Base-by-base conservation (phyloP, 2,888 invertebrate genomes). In the Catotricha subobsoleta region DNA sequence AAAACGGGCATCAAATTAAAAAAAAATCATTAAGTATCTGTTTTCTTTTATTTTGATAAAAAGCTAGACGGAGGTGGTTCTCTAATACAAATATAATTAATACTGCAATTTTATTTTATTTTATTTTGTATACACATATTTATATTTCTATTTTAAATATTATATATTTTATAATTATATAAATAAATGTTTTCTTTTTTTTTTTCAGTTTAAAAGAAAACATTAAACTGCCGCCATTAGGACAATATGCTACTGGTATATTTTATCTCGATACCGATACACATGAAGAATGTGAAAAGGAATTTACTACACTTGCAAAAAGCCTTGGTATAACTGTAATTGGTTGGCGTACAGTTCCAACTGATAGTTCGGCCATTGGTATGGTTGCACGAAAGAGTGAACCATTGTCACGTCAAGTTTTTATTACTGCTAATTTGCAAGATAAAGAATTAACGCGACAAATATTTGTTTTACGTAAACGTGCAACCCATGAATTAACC, bases 391-490 rank as follows among this genome's bases (percentile, higher is more conserved):
- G 78, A 55, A 84, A 83, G 64, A 84, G 83, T 53, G 97, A 98
- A 68, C 98, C 98, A 29, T 76, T 81, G 57, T 94, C 97, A 72
- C 76, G 91, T 52, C 98, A 98, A 72, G 95, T 94, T 50, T 83
- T 83, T 60, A 73, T 83, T 45, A 79, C 80, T 44, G 72, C 58
- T 45, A 55, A 55, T 48, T 52, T 54, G 50, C 57, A 55, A 53
- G 58, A 57, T 49, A 59, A 57, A 48, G 56, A 58, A 48, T 59
- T 60, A 48, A 58, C 63, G 55, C 60, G 64, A 39, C 67, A 90
- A 83, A 77, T 94, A 44, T 98, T 91, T 62, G 72, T 94, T 51
- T 68, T 97, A 52, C 76, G 97, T 44, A 98, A 98, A 64, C 76
- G 86, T 43, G 83, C 95, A 0, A 86, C 87, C 15, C 95, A 95